phyloP scores from a whole-genome alignment of 1,140 invertebrate species.

The Neodiprion lecontei region DNA sequence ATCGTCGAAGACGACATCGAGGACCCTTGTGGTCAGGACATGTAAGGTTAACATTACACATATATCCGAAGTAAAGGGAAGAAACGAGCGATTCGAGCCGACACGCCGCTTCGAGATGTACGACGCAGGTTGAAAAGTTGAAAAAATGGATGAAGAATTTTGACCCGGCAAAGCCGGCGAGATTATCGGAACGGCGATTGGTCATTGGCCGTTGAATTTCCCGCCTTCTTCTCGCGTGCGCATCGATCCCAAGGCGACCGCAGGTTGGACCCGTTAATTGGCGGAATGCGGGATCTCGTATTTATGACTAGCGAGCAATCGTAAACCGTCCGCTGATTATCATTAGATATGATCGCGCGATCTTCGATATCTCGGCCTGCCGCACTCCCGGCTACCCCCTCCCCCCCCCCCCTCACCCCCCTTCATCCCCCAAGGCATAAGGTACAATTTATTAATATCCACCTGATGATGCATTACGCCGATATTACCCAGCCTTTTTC shows the following conservation, averaged over 20 bases:
- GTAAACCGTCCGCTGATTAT: slow-evolving; percentile 44
- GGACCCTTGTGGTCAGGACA: too few species aligned
- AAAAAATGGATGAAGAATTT: too few species aligned
- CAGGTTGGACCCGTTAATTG: slow-evolving; percentile 40
- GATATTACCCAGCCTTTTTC: not conserved
- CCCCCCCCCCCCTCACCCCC: too few species aligned
- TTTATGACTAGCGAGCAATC: slow-evolving; percentile 30
- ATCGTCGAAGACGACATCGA: too few species aligned
- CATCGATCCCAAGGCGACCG: slow-evolving; percentile 24
- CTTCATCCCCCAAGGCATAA: too few species aligned
- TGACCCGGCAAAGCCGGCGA: too few species aligned
- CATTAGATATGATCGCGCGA: slow-evolving; percentile 43
- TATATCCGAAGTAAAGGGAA: too few species aligned
- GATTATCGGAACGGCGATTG: not conserved
- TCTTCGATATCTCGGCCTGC: slow-evolving; percentile 34
- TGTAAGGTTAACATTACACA: too few species aligned
- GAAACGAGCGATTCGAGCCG: too few species aligned
- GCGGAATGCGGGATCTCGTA: slow-evolving; percentile 28
- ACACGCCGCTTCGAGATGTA: too few species aligned
- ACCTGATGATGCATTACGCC: slow-evolving; percentile 15
- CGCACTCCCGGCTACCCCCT: not conserved
- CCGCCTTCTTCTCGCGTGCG: slow-evolving; percentile 27
- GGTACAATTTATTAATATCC: slow-evolving; percentile 11
- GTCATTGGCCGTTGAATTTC: slow-evolving; percentile 8
- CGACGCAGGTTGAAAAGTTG: too few species aligned